These are phyloP conservation scores for Etia nguti DNA, from an alignment of 2,113 vertebrate genomes.

Conservation along the genomic window DNA sequence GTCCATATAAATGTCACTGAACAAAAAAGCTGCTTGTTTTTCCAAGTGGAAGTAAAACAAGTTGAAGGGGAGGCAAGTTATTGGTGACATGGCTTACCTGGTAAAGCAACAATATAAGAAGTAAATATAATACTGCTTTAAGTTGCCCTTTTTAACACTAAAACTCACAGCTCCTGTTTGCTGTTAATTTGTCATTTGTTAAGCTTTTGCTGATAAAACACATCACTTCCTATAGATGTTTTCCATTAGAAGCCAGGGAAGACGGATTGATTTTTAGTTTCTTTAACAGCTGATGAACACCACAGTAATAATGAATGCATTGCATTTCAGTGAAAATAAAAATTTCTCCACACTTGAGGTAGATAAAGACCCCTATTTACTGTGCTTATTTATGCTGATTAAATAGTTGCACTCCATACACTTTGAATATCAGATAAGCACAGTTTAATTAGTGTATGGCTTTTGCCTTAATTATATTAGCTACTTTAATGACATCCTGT, in stretches of 20 bases:
- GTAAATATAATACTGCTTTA: not conserved
- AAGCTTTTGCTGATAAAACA: not conserved
- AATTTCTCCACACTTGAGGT: not conserved
- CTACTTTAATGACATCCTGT: not conserved
- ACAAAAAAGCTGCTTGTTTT: accelerated
- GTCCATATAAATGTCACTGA: not conserved
- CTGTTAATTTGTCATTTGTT: not conserved
- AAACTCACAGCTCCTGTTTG: not conserved
- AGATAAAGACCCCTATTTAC: not conserved
- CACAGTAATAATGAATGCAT: not conserved
- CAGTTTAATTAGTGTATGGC: not conserved
- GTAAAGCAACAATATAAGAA: not conserved
- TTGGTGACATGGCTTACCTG: not conserved
- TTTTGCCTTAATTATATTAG: not conserved
- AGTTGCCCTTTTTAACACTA: not conserved
- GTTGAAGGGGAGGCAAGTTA: not conserved
- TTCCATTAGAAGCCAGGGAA: not conserved
- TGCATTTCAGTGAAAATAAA: not conserved
- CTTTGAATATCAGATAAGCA: not conserved
- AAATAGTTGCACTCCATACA: not conserved
- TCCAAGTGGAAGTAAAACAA: not conserved
- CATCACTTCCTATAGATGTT: not conserved
- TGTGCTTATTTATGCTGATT: not conserved
- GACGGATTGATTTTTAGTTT: not conserved
- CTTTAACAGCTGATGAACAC: not conserved